Base-by-base conservation (phyloP, 2,888 invertebrate species). In the Meliscaeva auricollis region DNA sequence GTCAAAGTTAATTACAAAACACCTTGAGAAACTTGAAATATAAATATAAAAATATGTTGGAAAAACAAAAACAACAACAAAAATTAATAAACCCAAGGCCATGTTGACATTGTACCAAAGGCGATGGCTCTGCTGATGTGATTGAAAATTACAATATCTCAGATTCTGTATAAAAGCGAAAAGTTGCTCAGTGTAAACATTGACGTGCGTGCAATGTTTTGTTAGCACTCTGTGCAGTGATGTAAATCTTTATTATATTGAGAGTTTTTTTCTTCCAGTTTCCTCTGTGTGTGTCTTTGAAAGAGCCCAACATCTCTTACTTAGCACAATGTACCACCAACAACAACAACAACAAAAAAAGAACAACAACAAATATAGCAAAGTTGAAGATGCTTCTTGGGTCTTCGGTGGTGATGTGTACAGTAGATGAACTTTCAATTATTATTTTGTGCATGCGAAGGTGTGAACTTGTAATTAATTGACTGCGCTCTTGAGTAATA, bases 391-490 rank as follows among this genome's bases (percentile, higher is more conserved):
- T 22, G 50, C 7, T 20, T 38, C 38, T 9, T n/a, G n/a, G n/a
- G n/a, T 11, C 9, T 38, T 38, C 38, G 7, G 3, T 38, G 58
- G 3, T 58, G 58, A 38, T 35, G 58, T 58, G 58, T 58, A 58
- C 35, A 85, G 81, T 56, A 58, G 30, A 85, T 81, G 77, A 73
- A 81, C 81, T 81, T 76, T 77, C 85, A 81, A 85, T 85, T 77
- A 76, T 62, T 44, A 81, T 85, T 64, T 80, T 62, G 72, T 81
- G 60, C 75, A 69, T 69, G 68, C 73, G 26, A 69, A 77, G 85
- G 85, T 81, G 85, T 66, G 72, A 85, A 85, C 56, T 50, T 76
- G 80, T 73, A 77, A 81, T 81, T 84, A 81, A 85, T 81, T 73
- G 73, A 26, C 73, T 30, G 22, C 56, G 22, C 30, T 76, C 80